Conservation (phyloP, 2,888 invertebrate species). For the Hypolimnas misippus region DNA sequence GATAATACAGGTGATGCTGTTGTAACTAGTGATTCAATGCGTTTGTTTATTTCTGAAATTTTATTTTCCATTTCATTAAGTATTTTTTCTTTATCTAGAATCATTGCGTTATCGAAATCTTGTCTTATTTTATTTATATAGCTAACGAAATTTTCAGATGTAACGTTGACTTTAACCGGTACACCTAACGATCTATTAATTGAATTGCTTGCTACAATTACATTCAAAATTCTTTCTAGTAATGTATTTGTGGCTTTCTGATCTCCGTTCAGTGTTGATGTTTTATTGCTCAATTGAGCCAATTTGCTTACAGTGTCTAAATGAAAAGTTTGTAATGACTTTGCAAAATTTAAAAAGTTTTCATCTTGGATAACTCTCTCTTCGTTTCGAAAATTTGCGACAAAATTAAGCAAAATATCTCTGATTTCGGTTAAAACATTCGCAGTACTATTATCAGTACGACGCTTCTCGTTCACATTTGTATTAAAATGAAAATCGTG, state of each 20-base stretch:
- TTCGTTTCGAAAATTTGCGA: conserved; percentile 15
- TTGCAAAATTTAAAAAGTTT: not conserved
- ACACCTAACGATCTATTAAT: conserved; percentile 11
- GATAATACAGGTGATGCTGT: not conserved
- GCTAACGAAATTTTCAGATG: conserved; percentile 13
- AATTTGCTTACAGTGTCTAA: conserved; percentile 4
- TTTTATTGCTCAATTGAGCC: conserved; percentile 5
- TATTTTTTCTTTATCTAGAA: conserved; percentile 46
- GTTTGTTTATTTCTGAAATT: conserved; percentile 37
- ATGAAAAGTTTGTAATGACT: conserved; percentile 4
- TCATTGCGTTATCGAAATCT: conserved; percentile 45
- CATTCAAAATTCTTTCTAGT: conserved; percentile 45
- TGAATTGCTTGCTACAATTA: conserved; percentile 29
- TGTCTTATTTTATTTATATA: conserved; percentile 25
- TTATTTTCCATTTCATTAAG: conserved; percentile 46
- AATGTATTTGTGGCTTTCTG: conserved; percentile 42
- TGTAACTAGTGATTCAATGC: conserved; percentile 5
- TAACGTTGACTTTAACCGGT: conserved; percentile 10
- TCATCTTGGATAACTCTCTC: conserved; percentile 2
- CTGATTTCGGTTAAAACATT: conserved; percentile 46
- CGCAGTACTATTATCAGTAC: conserved; percentile 24
- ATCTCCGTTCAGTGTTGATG: conserved; percentile 16
- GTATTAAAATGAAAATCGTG: not conserved
- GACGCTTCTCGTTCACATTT: conserved; percentile 9
- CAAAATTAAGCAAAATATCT: conserved; percentile 46